Evolutionary conservation across 2,113 vertebrate genomes (phyloP), one percentile per base, ranked within the genome.

Genomic region (Plecotus auritus): DNA sequence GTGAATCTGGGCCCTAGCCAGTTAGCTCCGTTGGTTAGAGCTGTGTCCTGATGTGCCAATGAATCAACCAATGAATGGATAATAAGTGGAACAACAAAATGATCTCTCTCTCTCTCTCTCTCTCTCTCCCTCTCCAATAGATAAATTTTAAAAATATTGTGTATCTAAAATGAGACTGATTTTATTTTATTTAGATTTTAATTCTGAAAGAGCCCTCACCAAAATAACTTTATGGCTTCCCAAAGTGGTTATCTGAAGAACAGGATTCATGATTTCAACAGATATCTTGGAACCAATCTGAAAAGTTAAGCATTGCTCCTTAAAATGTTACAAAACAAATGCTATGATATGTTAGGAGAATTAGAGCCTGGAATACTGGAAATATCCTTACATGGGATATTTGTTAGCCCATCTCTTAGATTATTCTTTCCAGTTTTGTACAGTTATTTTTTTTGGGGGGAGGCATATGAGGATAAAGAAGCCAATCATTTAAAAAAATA

Each of bases 171-270:
- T 86, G 23, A 88, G n/a, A 94, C 45, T 56, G 32, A 89, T 91
- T 89, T 94, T 30, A 66, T 73, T 91, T 88, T 74, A 96, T 70
- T 93, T 37, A 67, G n/a, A 86, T n/a, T 30, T 91, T 70, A 95
- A 40, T 78, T 95, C 28, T 51, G 35, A 94, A 80, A 51, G 35
- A 88, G 2, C 30, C 35, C 69, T 95, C n/a, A 90, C 18, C 10
- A 88, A 67, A 85, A 88, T 82, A 92, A 94, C 4, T 40, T 85
- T 82, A 54, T 93, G 49, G 8, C 66, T 95, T 82, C n/a, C 72
- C 76, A 86, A 85, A 30, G 37, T 76, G 45, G 45, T 54, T 84
- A 2, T 96, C 22, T 95, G 42, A 92, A n/a, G 23, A 64, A 77
- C 5, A 51, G 6, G 20, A 87, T 88, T 85, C 18, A 56, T 66